Base-by-base conservation (phyloP, 2,113 vertebrate species). In the Castor canadensis region DNA sequence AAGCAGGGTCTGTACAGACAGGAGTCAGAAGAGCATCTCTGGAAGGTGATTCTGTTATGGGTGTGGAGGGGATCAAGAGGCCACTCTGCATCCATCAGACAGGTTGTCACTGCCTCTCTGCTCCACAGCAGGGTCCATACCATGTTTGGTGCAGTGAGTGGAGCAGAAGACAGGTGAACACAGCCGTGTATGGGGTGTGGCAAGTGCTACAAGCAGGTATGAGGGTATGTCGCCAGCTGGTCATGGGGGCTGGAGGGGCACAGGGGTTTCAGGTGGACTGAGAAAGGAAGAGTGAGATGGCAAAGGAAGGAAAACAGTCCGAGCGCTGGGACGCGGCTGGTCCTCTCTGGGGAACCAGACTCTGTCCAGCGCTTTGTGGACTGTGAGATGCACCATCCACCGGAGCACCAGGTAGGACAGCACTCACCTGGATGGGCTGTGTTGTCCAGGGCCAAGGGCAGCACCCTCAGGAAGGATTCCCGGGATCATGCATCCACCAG, bases 311-410 rank as follows among this genome's bases (percentile, higher is more conserved):
- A n/a, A n/a, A n/a, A n/a, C n/a, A n/a, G n/a, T n/a, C n/a, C n/a
- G n/a, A n/a, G n/a, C n/a, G n/a, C n/a, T n/a, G n/a, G n/a, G n/a
- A n/a, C n/a, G n/a, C n/a, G n/a, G n/a, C n/a, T n/a, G n/a, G n/a
- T n/a, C 4, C 22, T 69, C 16, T 0, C 3, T 10, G 40, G 16
- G 6, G 16, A 1, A n/a, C n/a, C n/a, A n/a, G n/a, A n/a, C n/a
- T n/a, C n/a, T n/a, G n/a, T n/a, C n/a, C n/a, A n/a, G n/a, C n/a
- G 12, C n/a, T 35, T 7, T 28, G n/a, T 11, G n/a, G 32, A 30
- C 30, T 20, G 2, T 1, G 20, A 72, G 13, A 2, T 4, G 28
- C 6, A 6, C 28, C n/a, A 2, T 4, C 9, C 40, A 9, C 8
- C 49, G 28, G 64, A 45, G 38, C 5, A 1, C 47, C 35, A 24